A percentile compares a stretch with the other conserved stretches of the same genome.
Evolutionary conservation across 2,113 vertebrate genomes (phyloP).

Genomic region (Tylochromis polylepis): DNA sequence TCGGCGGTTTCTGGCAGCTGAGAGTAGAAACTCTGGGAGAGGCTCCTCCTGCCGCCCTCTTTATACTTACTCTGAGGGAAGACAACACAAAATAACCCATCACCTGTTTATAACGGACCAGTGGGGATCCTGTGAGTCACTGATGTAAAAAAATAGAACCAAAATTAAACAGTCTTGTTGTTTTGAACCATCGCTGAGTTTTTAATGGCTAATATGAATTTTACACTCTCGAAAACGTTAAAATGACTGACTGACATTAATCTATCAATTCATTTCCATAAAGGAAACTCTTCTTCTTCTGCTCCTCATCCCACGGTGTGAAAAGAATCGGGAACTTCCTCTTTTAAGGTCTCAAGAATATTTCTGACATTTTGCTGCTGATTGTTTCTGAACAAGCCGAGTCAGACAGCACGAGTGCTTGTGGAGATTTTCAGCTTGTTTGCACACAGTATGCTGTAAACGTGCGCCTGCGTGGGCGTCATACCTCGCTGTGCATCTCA

Average conservation of each 20-base stretch:
- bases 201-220: neutral
- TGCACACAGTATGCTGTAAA: accelerated
- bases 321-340: neutral
- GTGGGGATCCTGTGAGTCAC: neutral
- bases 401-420: neutral
- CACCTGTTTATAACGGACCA: neutral
- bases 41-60: constrained; percentile 74
- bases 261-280: neutral
- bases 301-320: neutral
- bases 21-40: constrained; percentile 82
- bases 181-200: neutral
- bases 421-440: accelerated
- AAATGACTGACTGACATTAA: neutral
- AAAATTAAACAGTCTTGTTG: neutral
- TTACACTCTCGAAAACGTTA: neutral
- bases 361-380: neutral
- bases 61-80: constrained; percentile 82
- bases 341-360: neutral
- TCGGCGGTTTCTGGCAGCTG: constrained; percentile 86
- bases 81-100: accelerated
- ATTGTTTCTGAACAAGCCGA: neutral
- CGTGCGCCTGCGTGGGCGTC: neutral
- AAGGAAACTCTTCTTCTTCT: neutral
- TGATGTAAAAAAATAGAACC: neutral
- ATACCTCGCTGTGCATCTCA: constrained; percentile 63